Evolutionary conservation across 2,113 vertebrate genomes (phyloP), one percentile per base, ranked within the genome.

Genomic region (Takifugu flavidus): DNA sequence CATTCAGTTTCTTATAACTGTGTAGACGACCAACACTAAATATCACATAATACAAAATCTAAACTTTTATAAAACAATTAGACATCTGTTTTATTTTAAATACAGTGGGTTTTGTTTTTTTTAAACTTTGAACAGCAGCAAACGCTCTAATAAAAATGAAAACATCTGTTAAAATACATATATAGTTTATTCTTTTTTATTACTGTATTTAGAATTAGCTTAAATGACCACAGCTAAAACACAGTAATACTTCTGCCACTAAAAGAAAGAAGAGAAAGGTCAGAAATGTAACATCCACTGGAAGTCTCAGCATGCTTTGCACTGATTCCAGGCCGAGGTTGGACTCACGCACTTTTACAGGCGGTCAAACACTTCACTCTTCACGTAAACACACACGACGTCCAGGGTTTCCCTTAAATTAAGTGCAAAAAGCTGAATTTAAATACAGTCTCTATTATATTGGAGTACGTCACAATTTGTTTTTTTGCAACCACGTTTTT

Each of bases 51-150:
- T 91, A 90, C 87, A 91, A 90, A 90, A 90, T 87, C 81, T 77
- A 85, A 81, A 79, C 75, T 53, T 88, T 88, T 89, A 91, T 88
- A 92, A 90, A 92, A 91, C 89, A 90, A 86, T 87, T 87, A 90
- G 74, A 90, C 77, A 76, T 79, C 57, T 60, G 58, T 67, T 56
- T 77, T 73, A 50, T 73, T 55, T 13, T 72, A 69, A 88, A 88
- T 83, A 86, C 70, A 74, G 56, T 69, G 44, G 39, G 80, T 58
- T 67, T 27, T 75, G 58, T 66, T 65, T 78, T 73, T 49, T 79
- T 72, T 49, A 58, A 20, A 20, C 20, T 1, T 20, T 20, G 20
- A 20, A 75, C 65, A 68, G 68, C 79, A 88, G 80, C 76, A 86
- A 88, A 78, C 77, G 80, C 84, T 90, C 86, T 79, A 77, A 83